Conservation (phyloP, 2,113 vertebrate species). For the Chinchilla lanigera region DNA sequence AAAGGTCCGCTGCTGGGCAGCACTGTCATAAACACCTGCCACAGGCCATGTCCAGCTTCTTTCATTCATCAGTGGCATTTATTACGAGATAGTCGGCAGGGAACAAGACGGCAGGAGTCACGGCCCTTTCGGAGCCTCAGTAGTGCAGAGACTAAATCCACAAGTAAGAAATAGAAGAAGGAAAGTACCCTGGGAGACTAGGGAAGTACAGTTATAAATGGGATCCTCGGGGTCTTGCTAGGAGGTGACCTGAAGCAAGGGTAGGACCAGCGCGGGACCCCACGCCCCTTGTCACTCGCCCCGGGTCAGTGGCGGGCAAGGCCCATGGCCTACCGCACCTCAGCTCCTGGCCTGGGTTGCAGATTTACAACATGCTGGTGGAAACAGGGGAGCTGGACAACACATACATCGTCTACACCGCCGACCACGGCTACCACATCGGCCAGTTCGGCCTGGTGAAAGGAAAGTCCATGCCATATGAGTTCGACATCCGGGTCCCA, state of each 20-base stretch:
- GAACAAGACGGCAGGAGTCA: background rate
- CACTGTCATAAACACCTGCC: background rate
- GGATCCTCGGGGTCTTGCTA: background rate
- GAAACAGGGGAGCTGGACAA: constrained; percentile 97
- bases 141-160: background rate
- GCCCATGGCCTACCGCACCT: rapidly evolving
- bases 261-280: background rate
- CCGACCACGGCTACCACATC: constrained; percentile 98
- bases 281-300: rapidly evolving
- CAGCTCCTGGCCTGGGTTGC: background rate
- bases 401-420: constrained; percentile 97
- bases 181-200: rapidly evolving
- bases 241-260: background rate
- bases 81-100: background rate
- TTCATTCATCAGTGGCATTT: background rate
- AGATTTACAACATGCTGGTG: constrained; percentile 94
- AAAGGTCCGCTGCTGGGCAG: background rate
- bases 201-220: rapidly evolving
- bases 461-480: constrained; percentile 99
- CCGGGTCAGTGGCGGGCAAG: rapidly evolving
- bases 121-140: rapidly evolving
- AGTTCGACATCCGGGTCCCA: constrained; percentile 97
- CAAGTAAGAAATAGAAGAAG: background rate
- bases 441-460: constrained; percentile 99
- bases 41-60: background rate